Evolutionary conservation across 2,797 vertebrate species (phyloP).

Genomic region (Petrocephalus sullivani): DNA sequence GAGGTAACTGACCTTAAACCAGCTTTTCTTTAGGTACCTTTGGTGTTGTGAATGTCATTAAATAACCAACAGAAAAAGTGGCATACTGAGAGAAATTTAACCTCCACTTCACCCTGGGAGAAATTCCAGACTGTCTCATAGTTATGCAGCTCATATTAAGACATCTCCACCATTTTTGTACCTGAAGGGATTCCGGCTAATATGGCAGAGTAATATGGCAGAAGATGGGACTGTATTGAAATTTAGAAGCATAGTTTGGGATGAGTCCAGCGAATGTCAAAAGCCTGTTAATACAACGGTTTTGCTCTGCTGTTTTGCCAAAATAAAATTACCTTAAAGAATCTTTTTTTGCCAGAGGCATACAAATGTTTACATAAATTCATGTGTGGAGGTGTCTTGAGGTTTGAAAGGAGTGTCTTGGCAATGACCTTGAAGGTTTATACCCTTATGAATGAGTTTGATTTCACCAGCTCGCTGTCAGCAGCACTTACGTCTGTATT

Average conservation of each 20-base stretch:
- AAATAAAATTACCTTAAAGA: background rate
- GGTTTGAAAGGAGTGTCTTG: constrained; percentile 31
- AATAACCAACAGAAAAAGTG: constrained; percentile 59
- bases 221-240: constrained; percentile 22
- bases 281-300: background rate
- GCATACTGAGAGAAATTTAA: constrained; percentile 57
- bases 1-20: background rate
- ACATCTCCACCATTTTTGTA: constrained; percentile 44
- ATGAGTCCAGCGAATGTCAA: constrained; percentile 46
- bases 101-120: constrained; percentile 59
- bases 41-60: background rate
- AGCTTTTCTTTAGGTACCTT: background rate
- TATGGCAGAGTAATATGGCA: constrained; percentile 60
- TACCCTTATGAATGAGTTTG: background rate
- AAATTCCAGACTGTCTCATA: constrained; percentile 54
- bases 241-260: constrained; percentile 47
- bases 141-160: constrained; percentile 54
- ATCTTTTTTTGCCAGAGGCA: background rate
- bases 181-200: constrained; percentile 57
- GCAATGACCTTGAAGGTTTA: background rate
- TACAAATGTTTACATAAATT: background rate
- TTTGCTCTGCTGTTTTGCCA: background rate
- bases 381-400: constrained; percentile 47
- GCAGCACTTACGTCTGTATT: background rate
- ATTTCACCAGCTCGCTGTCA: background rate